Conservation (phyloP, 2,888 invertebrate species). For the Atrina japonica region DNA sequence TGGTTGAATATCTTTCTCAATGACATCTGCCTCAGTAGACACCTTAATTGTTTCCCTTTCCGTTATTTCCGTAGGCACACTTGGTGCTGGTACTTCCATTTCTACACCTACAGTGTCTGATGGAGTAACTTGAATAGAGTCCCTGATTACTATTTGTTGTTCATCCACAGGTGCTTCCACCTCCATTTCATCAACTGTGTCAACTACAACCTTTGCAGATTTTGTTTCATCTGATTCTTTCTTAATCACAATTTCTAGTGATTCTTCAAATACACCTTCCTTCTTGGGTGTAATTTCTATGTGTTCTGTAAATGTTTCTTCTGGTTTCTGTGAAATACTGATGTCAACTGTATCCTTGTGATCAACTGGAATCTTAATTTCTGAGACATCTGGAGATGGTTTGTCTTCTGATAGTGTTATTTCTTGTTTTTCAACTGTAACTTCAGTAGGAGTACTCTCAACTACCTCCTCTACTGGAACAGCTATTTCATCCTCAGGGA, state of each 20-base stretch:
- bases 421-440: constrained; percentile 2
- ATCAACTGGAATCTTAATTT: constrained; percentile 9
- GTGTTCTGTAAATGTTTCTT: constrained; percentile 30
- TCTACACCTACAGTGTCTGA: too few relatives aligned
- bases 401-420: constrained; percentile 24
- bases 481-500: not conserved
- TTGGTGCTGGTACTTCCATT: too few relatives aligned
- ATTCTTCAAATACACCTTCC: too few relatives aligned
- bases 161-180: not conserved
- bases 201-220: too few relatives aligned
- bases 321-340: constrained; percentile 5
- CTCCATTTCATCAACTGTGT: too few relatives aligned
- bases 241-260: too few relatives aligned
- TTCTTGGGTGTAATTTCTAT: constrained; percentile 22
- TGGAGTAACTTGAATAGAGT: too few relatives aligned
- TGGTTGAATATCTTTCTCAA: constrained; percentile 25
- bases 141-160: constrained; percentile 25
- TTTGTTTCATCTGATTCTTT: too few relatives aligned
- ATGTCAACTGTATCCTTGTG: constrained; percentile 8
- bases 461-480: not conserved
- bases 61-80: too few relatives aligned
- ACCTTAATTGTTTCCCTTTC: constrained; percentile 32
- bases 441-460: constrained; percentile 6
- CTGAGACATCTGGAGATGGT: constrained; percentile 37
- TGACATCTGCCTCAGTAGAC: constrained; percentile 33